Percentiles rank a stretch among this genome's conserved stretches.
These are phyloP conservation scores for Drosophila anomalata DNA, from an alignment of 2,888 invertebrate genomes.

Conservation along the genomic window DNA sequence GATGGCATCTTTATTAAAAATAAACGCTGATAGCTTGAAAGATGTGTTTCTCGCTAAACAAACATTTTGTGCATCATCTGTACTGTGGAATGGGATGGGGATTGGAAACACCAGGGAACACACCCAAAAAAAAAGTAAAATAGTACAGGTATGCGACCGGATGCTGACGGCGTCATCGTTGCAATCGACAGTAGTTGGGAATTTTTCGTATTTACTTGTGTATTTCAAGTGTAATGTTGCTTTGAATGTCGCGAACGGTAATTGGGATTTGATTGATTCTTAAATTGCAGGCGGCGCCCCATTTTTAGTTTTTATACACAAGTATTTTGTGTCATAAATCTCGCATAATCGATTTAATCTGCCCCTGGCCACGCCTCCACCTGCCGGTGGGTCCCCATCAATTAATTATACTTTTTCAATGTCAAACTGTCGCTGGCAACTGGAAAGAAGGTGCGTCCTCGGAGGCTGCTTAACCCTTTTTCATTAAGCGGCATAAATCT, in stretches of 20 bases:
- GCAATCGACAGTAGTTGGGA: constrained; percentile 35
- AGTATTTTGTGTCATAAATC: constrained; percentile 51
- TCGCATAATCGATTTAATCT: constrained; percentile 46
- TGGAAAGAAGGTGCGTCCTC: constrained; percentile 17
- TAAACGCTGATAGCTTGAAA: constrained; percentile 69
- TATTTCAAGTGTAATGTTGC: constrained; percentile 11
- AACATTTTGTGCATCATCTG: constrained; percentile 46
- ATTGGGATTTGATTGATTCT: constrained; percentile 57
- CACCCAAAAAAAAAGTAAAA: constrained; percentile 44
- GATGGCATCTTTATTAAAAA: constrained; percentile 76
- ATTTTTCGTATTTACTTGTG: constrained; percentile 15
- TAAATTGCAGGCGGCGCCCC: constrained; percentile 45
- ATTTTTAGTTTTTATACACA: constrained; percentile 37
- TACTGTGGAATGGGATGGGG: background rate
- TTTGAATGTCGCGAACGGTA: constrained; percentile 21
- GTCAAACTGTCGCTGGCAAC: constrained; percentile 67
- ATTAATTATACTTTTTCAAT: constrained; percentile 81
- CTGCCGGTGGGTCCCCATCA: constrained; percentile 61
- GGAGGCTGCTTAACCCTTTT: constrained; percentile 26
- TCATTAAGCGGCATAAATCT: constrained; percentile 47
- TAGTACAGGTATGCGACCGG: constrained; percentile 22
- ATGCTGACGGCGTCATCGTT: constrained; percentile 39
- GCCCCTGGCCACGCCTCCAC: constrained; percentile 51
- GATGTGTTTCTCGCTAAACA: constrained; percentile 51
- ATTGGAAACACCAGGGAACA: constrained; percentile 30